A percentile compares a stretch with the other conserved stretches of the same genome.
Evolutionary conservation across 2,113 vertebrate species (phyloP).

Genomic region (Pseudonaja textilis): DNA sequence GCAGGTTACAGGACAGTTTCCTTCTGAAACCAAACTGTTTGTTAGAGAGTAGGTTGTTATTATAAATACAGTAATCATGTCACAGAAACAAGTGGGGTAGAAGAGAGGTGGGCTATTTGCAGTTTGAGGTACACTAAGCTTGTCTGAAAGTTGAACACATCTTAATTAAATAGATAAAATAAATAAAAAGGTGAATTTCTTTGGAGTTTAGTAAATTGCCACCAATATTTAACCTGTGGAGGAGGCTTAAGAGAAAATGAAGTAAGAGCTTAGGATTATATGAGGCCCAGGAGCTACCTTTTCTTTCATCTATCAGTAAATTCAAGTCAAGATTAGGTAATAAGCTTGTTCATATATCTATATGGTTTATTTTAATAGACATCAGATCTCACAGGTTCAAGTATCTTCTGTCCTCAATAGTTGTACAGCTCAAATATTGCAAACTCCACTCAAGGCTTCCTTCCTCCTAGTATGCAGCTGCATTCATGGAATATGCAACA

Average conservation of each 20-base stretch:
- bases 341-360: background rate
- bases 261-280: background rate
- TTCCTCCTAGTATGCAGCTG: conserved; percentile 80
- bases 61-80: background rate
- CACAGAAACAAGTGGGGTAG: background rate
- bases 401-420: background rate
- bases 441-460: background rate
- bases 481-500: conserved; percentile 82
- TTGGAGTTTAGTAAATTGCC: background rate
- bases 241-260: background rate
- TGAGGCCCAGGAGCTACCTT: background rate
- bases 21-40: no score
- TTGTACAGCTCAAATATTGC: background rate
- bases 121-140: background rate
- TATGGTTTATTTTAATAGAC: background rate
- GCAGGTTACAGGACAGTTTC: no score
- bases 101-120: background rate
- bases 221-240: background rate
- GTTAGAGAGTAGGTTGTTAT: no score
- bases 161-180: background rate
- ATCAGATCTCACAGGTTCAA: background rate
- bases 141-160: background rate
- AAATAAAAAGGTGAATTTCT: background rate
- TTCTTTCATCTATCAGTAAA: background rate
- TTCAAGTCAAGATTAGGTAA: background rate